Conservation (phyloP, 2,888 invertebrate species). For the Cataglyphis rosenhaueri region DNA sequence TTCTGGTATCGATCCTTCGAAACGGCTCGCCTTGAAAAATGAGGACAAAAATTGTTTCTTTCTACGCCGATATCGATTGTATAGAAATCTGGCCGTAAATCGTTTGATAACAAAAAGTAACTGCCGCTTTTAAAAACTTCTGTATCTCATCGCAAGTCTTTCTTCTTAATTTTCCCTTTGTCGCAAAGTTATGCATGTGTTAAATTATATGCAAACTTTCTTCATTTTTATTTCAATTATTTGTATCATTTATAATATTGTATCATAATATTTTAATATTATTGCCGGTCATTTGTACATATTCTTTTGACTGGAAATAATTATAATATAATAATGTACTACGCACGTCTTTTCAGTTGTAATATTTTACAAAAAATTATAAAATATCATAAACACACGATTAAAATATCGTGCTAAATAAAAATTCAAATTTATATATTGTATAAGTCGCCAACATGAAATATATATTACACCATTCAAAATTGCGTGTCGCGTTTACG, state of each 20-base stretch:
- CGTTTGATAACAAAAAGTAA: constrained; percentile 13
- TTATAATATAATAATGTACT: neutral
- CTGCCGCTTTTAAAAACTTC: neutral
- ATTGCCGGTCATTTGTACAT: neutral
- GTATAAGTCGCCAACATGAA: neutral
- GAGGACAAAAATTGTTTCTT: constrained; percentile 23
- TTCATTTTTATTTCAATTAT: neutral
- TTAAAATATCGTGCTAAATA: neutral
- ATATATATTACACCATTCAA: neutral
- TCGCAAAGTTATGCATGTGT: neutral
- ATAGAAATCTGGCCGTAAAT: neutral
- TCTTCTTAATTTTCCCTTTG: neutral
- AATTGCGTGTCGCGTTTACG: constrained; percentile 2
- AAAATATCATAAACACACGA: neutral
- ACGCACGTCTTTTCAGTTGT: neutral
- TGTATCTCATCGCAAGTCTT: neutral
- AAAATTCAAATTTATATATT: neutral
- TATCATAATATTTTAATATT: neutral
- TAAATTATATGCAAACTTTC: neutral
- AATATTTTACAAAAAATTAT: neutral
- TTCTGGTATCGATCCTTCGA: constrained; percentile 53
- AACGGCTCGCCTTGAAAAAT: constrained; percentile 26
- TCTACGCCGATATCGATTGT: neutral
- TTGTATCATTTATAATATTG: neutral
- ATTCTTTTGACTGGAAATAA: neutral